Conservation (phyloP, 1,140 invertebrate species). For the Bombyx mandarina region DNA sequence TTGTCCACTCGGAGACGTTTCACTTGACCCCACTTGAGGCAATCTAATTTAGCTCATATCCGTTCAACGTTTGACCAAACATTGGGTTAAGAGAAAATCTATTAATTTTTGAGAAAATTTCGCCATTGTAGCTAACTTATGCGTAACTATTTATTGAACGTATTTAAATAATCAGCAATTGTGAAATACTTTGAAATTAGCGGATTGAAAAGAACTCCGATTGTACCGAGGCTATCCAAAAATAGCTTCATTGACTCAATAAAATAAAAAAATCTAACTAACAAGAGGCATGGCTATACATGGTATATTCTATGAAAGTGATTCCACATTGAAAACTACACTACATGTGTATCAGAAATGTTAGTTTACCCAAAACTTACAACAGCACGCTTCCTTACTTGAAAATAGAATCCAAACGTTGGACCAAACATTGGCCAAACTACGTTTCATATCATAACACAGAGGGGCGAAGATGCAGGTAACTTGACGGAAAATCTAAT, state of each 20-base stretch:
- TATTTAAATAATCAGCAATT: not conserved
- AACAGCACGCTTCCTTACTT: not conserved
- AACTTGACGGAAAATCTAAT: constrained; percentile 64
- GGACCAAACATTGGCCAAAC: constrained; percentile 20
- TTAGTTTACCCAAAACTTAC: constrained; percentile 11
- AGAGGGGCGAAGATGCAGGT: constrained; percentile 48
- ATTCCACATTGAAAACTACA: not conserved
- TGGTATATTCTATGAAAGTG: not conserved
- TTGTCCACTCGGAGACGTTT: constrained; percentile 35
- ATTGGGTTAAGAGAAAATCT: not conserved
- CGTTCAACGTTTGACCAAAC: constrained; percentile 18
- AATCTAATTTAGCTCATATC: constrained; percentile 48
- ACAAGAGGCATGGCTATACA: not conserved
- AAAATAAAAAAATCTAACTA: not conserved
- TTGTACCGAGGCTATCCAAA: not conserved
- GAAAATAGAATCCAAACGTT: constrained; percentile 14
- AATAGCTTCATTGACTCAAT: not conserved
- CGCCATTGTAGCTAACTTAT: not conserved
- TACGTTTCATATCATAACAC: constrained; percentile 24
- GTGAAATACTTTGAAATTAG: not conserved
- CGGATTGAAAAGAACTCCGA: not conserved
- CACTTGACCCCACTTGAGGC: constrained; percentile 55
- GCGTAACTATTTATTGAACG: not conserved
- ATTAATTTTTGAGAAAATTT: no score
- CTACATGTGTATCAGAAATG: not conserved